Percentiles rank a stretch among this genome's conserved stretches.
Conservation (phyloP, 2,113 vertebrate genomes). For the Hippoglossus stenolepis region DNA sequence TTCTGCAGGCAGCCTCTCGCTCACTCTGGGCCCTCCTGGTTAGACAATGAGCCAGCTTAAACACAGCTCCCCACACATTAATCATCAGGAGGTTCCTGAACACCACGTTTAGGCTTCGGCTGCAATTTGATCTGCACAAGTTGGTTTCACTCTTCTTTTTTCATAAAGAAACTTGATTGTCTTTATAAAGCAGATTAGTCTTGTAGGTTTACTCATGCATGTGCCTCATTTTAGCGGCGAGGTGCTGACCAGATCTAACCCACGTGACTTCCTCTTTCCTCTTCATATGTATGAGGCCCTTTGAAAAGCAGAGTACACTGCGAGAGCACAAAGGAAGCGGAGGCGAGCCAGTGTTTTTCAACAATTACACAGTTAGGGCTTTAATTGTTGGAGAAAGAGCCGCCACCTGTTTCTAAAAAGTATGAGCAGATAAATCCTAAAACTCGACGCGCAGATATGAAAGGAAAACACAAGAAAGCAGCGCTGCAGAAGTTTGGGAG, state of each 20-base stretch:
- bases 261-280: conserved; percentile 64
- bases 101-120: conserved; percentile 32
- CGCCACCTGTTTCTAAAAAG: not conserved
- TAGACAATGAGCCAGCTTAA: conserved; percentile 70
- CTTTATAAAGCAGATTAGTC: conserved; percentile 17
- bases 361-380: not conserved
- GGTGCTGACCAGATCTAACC: conserved; percentile 43
- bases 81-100: conserved; percentile 59
- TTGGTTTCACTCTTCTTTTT: not conserved
- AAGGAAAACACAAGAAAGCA: not conserved
- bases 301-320: conserved; percentile 24
- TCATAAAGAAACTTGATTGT: too few species aligned
- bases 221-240: conserved; percentile 17
- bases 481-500: not conserved
- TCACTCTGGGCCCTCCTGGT: conserved; percentile 57
- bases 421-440: not conserved
- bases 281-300: conserved; percentile 44
- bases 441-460: not conserved
- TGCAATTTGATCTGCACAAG: not conserved
- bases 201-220: not conserved
- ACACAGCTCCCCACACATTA: conserved; percentile 66
- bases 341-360: not conserved
- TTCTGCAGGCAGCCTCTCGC: conserved; percentile 67
- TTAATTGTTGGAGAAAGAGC: not conserved
- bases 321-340: conserved; percentile 18